phyloP scores from a whole-genome alignment of 2,888 invertebrate genomes.

The Chymomyza procnemis region DNA sequence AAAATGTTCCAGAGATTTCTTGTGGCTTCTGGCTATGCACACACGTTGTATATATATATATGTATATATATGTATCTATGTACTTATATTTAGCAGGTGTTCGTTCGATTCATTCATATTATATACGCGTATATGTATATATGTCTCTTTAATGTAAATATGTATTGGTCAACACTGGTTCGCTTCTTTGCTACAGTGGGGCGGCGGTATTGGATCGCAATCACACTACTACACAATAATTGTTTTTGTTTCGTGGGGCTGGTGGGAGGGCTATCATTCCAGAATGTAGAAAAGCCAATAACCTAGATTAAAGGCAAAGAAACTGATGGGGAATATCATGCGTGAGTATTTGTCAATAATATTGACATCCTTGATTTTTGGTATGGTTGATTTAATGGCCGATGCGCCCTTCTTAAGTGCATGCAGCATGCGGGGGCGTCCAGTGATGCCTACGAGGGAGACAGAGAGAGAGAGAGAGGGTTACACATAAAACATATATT shows the following conservation, averaged over 20 bases:
- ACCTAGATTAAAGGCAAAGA: slow-evolving; percentile 95
- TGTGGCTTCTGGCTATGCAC: not conserved
- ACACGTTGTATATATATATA: not conserved
- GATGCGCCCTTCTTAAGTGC: slow-evolving; percentile 90
- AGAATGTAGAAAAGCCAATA: slow-evolving; percentile 97
- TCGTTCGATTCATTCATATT: not conserved
- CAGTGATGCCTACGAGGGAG: slow-evolving; percentile 44
- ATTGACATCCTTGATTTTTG: slow-evolving; percentile 98
- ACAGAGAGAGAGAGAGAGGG: no score
- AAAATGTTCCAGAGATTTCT: not conserved
- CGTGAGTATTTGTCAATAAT: slow-evolving; percentile 98
- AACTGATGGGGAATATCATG: slow-evolving; percentile 96
- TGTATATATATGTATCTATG: not conserved
- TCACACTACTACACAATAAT: not conserved
- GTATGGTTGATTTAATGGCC: slow-evolving; percentile 92
- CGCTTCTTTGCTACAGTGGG: not conserved
- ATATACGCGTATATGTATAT: not conserved
- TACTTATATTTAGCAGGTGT: not conserved
- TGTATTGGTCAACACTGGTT: not conserved
- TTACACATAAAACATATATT: no score
- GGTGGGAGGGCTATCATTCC: slow-evolving; percentile 79
- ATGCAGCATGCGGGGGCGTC: slow-evolving; percentile 85
- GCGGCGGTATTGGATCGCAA: not conserved
- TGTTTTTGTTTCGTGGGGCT: not conserved
- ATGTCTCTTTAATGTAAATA: not conserved